A percentile compares a stretch with the other conserved stretches of the same genome.
These are phyloP conservation scores for Nothura maculosa DNA, from an alignment of 2,797 vertebrate species.

Conservation along the genomic window DNA sequence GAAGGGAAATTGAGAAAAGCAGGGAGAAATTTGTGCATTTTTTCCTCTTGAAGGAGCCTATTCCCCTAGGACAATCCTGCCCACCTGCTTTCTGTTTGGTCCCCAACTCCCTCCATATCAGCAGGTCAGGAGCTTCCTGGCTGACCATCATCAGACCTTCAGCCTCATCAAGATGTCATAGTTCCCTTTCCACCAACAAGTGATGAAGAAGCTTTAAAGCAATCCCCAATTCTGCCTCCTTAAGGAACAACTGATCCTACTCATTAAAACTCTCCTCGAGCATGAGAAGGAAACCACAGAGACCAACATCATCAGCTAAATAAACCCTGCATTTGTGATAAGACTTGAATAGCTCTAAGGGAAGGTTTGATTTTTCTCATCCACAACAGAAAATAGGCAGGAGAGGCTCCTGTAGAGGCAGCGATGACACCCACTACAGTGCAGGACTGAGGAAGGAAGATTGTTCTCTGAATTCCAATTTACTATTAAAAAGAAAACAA, in stretches of 20 bases:
- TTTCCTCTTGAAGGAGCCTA: not conserved
- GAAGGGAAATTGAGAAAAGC: not conserved
- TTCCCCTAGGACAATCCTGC: not conserved
- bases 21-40: not conserved
- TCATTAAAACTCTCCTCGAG: not conserved
- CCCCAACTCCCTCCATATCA: not conserved
- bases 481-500: not conserved
- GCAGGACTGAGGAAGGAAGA: not conserved
- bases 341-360: not conserved
- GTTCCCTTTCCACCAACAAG: not conserved
- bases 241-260: not conserved
- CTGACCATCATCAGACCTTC: not conserved
- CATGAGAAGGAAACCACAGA: rapidly evolving
- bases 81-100: not conserved
- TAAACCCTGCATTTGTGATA: not conserved
- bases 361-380: too few species aligned
- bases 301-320: not conserved
- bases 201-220: not conserved
- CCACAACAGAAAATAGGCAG: not conserved
- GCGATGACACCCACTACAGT: rapidly evolving
- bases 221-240: not conserved
- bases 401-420: rapidly evolving
- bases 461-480: not conserved
- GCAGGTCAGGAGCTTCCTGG: not conserved
- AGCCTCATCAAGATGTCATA: too few species aligned